Conservation (phyloP, 2,113 vertebrate genomes). For the Equus przewalskii region DNA sequence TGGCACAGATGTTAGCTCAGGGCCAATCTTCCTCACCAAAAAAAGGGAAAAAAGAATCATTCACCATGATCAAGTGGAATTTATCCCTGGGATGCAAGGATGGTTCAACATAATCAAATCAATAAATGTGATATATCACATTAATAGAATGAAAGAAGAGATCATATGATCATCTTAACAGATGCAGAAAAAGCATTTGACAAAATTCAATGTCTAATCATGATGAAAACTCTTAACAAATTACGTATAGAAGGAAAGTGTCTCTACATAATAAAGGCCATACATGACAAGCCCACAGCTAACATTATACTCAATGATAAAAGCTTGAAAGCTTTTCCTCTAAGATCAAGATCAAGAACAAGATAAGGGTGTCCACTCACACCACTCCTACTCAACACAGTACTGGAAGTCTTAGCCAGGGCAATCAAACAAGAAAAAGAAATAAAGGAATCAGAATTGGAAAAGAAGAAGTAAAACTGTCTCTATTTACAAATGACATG, state of each 20-base stretch:
- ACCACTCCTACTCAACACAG: neutral
- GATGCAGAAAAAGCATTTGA: neutral
- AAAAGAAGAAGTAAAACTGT: neutral
- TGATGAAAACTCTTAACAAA: neutral
- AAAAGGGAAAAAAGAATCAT: neutral
- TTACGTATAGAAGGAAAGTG: neutral
- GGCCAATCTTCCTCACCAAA: no score
- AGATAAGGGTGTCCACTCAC: neutral
- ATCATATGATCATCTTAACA: neutral
- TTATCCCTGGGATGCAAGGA: neutral
- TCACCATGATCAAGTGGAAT: neutral
- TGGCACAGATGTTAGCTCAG: no score
- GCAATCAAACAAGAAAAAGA: neutral
- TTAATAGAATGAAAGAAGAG: conserved; percentile 22
- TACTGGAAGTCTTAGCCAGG: neutral
- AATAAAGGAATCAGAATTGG: neutral
- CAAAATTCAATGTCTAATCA: neutral
- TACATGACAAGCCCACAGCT: neutral
- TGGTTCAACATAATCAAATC: neutral
- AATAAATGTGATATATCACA: neutral
- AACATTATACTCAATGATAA: neutral
- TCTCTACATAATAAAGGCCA: neutral
- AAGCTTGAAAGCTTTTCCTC: neutral
- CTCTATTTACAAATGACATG: neutral
- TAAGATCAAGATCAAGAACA: neutral